A percentile compares a stretch with the other conserved stretches of the same genome.
phyloP scores from a whole-genome alignment of 2,113 vertebrate species.

The Eurystomus gularis region DNA sequence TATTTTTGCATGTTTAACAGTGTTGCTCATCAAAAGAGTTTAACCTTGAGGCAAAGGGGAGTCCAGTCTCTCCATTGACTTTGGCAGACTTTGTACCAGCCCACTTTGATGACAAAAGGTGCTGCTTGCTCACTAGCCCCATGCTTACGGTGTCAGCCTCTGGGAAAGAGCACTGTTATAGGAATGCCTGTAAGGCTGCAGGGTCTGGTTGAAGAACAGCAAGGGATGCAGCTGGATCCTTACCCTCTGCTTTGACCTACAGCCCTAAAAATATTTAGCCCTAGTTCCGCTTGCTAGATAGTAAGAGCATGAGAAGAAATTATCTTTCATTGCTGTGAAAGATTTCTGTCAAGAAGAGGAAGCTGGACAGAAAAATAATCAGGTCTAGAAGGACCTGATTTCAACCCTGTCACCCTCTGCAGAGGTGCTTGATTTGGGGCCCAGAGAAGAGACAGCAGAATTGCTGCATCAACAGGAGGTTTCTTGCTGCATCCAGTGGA shows the following conservation, averaged over 20 bases:
- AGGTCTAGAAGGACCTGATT: neutral
- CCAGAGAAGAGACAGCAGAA: neutral
- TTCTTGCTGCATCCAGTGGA: rapidly evolving
- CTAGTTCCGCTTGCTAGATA: neutral
- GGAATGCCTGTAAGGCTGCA: neutral
- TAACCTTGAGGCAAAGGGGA: neutral
- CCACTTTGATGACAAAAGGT: neutral
- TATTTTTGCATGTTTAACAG: neutral
- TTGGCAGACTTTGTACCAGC: neutral
- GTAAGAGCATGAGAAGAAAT: neutral
- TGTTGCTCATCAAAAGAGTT: neutral
- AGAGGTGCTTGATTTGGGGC: neutral
- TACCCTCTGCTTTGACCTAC: neutral
- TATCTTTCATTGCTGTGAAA: neutral
- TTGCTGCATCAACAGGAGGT: neutral
- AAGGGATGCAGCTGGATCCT: neutral
- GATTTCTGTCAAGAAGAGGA: neutral
- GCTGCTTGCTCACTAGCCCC: neutral
- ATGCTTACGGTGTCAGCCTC: neutral
- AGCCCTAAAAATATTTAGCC: neutral
- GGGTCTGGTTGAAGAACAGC: neutral
- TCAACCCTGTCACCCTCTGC: neutral
- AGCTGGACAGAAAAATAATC: neutral
- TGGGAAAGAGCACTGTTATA: rapidly evolving
- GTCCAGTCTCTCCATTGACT: neutral